phyloP scores from a whole-genome alignment of 2,797 vertebrate genomes.

The Pangasius krempfi region DNA sequence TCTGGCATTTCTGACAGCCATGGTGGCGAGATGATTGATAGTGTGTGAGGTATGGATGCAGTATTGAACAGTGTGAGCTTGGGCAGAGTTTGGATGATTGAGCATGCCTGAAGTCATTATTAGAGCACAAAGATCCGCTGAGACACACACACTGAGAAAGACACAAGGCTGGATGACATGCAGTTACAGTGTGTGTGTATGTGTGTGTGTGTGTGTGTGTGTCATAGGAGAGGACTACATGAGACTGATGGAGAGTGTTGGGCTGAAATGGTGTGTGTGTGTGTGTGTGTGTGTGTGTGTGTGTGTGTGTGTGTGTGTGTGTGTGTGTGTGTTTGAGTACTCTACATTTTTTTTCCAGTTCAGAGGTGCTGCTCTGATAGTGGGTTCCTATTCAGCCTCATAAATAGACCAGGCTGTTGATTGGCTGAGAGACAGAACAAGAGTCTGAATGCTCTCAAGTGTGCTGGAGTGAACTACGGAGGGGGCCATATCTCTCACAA shows the following conservation, averaged over 20 bases:
- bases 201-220: background rate
- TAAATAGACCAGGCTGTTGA: constrained; percentile 76
- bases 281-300: constrained; percentile 28
- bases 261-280: background rate
- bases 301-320: background rate
- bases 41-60: constrained; percentile 64
- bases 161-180: constrained; percentile 26
- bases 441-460: constrained; percentile 70
- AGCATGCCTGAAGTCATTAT: constrained; percentile 90
- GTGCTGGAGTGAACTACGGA: constrained; percentile 57
- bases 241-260: background rate
- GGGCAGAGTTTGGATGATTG: constrained; percentile 75
- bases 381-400: constrained; percentile 65
- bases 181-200: constrained; percentile 6
- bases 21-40: constrained; percentile 71
- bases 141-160: constrained; percentile 27
- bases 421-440: constrained; percentile 70
- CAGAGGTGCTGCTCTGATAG: constrained; percentile 59
- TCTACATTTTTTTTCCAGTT: constrained; percentile 32
- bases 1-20: constrained; percentile 57
- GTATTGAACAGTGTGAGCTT: constrained; percentile 68
- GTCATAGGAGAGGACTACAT: background rate
- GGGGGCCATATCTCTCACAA: constrained; percentile 60
- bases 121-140: constrained; percentile 75
- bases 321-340: constrained; percentile 19